Evolutionary conservation across 2,888 invertebrate species (phyloP), one percentile per base, ranked within the genome.

Genomic region (Allolobophora icterica): DNA sequence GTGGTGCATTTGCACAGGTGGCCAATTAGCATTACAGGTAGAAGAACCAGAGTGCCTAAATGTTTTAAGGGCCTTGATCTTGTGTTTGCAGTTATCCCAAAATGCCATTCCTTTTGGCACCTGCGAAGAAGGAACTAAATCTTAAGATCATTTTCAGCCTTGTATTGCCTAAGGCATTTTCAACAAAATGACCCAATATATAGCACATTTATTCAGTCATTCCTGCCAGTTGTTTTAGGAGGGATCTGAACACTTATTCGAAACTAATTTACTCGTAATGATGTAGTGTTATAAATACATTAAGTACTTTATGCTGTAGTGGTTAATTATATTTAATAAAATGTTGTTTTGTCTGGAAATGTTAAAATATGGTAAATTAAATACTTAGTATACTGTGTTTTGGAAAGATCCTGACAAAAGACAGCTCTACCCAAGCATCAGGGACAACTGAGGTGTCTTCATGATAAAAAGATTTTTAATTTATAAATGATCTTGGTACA

Each of bases 1-100:
- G 34, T 87, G 87, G 87, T 38, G 21, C 87, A 87, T 38, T 35
- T 87, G 87, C 87, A 87, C 87, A 87, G 87, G 35, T 87, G 87
- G 38, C 19, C 87, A 87, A 87, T 87, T 87, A 87, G 24, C 24
- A 34, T 87, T 35, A 87, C 87, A 87, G 87, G 87, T 87, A 87
- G 87, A 87, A 87, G 87, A 87, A 35, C 38, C 35, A 35, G 71
- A 71, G n/a, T 71, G n/a, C 71, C 71, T 71, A n/a, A 71, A 71
- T 71, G 71, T n/a, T 71, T 71, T 71, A 71, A 71, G 30, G 71
- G 71, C 71, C 71, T 71, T 71, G 71, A 13, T 45, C 45, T 8
- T 17, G 0, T 71, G 71, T 71, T 71, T 71, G 71, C 30, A n/a
- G 30, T 71, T 71, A 71, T 71, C 71, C 71, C 71, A 71, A 71